Base-by-base conservation (phyloP, 23 tunicate genomes). In the Aplidium turbinatum region DNA sequence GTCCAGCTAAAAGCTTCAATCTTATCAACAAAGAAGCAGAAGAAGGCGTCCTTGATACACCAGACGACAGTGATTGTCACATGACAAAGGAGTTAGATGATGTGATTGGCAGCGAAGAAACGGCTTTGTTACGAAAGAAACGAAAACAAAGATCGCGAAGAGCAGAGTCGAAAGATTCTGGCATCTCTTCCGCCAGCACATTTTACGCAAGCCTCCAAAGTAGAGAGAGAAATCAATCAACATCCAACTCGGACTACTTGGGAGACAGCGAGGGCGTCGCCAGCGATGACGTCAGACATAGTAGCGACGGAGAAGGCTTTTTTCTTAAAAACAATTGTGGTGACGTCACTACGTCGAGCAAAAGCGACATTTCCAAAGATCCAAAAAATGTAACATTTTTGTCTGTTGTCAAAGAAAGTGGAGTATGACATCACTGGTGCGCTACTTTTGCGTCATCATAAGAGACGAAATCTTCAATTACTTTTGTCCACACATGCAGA, bases 101-200 rank as follows among this genome's bases (percentile, higher is more conserved):
- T 60, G 83, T 78, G 1, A 78, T 65, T 31, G 26, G 58, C 13
- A 40, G 57, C 11, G 85, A 68, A 13, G 77, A 66, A 55, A 70
- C 23, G 33, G 61, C 24, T 67, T 24, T 19, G 18, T 1, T 56
- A 58, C 21, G 42, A 38, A 53, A 53, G 65, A 53, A 78, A 46
- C 65, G 75, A 18, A 78, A 46, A 70, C 57, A 22, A 26, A 63
- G 79, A 0, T n/a, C 50, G 1, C 30, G 21, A 45, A 57, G 85
- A 2, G 85, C 85, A 1, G 77, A 75, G 34, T 80, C 85, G 29
- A 77, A 69, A 51, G 87, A 81, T 34, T 81, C 87, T 47, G 87
- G 87, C 2, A 81, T 81, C 47, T 81, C 78, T 18, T 72, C 87
- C 22, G 31, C 68, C 35, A 65, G 72, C 50, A 65, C 72, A 2